A percentile compares a stretch with the other conserved stretches of the same genome.
phyloP scores from a whole-genome alignment of 2,113 vertebrate species.

The Montifringilla adamsi region DNA sequence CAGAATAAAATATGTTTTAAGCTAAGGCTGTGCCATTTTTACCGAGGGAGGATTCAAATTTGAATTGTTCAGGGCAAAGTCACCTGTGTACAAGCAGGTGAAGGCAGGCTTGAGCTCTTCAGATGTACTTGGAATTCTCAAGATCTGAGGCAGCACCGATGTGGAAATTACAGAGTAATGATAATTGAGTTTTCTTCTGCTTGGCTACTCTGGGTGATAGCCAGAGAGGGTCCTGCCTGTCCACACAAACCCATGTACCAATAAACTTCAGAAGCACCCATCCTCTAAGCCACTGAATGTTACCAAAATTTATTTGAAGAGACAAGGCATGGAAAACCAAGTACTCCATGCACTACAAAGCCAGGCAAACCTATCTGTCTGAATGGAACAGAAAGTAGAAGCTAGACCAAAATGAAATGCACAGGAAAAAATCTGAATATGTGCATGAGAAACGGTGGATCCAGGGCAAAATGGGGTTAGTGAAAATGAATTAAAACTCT shows the following conservation, averaged over 20 bases:
- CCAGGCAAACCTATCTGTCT: neutral
- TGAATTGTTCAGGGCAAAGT: neutral
- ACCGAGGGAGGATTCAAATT: neutral
- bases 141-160: fast-evolving
- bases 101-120: neutral
- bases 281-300: neutral
- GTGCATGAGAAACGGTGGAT: neutral
- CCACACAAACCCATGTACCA: neutral
- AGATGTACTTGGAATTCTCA: neutral
- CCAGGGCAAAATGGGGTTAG: neutral
- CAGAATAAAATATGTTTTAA: neutral
- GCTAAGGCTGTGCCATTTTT: neutral
- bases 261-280: neutral
- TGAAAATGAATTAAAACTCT: neutral
- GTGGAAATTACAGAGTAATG: neutral
- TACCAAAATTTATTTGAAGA: neutral
- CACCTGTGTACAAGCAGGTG: neutral
- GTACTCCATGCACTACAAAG: neutral
- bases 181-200: neutral
- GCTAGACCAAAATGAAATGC: neutral
- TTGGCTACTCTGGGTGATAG: neutral
- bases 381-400: neutral
- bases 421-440: neutral
- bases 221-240: neutral
- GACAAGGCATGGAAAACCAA: neutral